Conservation (phyloP, 2,888 invertebrate species). For the Sesamia inferens region DNA sequence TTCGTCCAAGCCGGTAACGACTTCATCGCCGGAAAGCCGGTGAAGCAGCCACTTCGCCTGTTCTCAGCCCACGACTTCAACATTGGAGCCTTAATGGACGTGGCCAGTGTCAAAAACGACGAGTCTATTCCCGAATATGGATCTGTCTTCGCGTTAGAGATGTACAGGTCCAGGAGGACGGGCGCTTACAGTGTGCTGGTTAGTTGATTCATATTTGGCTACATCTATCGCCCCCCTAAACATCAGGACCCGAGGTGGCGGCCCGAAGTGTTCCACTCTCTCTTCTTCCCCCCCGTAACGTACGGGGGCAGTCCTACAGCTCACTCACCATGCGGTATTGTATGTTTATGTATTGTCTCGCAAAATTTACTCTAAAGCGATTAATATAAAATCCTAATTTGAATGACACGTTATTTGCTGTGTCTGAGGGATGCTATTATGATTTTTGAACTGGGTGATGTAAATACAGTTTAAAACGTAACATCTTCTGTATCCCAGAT, state of each 20-base stretch:
- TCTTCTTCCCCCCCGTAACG: too few relatives aligned
- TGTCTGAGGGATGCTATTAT: not conserved
- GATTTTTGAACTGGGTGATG: not conserved
- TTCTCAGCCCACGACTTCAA: conserved; percentile 86
- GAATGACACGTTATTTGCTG: not conserved
- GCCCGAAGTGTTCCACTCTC: too few relatives aligned
- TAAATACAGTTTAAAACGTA: not conserved
- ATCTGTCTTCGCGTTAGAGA: conserved; percentile 78
- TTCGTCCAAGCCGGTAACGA: conserved; percentile 78
- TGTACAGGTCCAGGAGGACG: conserved; percentile 74
- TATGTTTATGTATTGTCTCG: too few relatives aligned
- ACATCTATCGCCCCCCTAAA: too few relatives aligned
- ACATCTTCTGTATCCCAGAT: too few relatives aligned
- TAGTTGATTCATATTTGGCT: conserved; percentile 53
- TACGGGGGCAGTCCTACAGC: too few relatives aligned
- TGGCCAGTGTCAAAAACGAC: conserved; percentile 71
- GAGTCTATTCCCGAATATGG: conserved; percentile 82
- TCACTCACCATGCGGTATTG: too few relatives aligned
- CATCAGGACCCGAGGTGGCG: too few relatives aligned
- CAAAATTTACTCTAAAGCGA: too few relatives aligned
- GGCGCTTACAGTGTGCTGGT: conserved; percentile 80
- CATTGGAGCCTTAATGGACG: conserved; percentile 83
- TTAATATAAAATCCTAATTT: too few relatives aligned
- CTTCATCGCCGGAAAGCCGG: conserved; percentile 70
- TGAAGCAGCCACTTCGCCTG: conserved; percentile 73